Evolutionary conservation across 2,113 vertebrate genomes (phyloP).

Genomic region (Isichthys henryi): DNA sequence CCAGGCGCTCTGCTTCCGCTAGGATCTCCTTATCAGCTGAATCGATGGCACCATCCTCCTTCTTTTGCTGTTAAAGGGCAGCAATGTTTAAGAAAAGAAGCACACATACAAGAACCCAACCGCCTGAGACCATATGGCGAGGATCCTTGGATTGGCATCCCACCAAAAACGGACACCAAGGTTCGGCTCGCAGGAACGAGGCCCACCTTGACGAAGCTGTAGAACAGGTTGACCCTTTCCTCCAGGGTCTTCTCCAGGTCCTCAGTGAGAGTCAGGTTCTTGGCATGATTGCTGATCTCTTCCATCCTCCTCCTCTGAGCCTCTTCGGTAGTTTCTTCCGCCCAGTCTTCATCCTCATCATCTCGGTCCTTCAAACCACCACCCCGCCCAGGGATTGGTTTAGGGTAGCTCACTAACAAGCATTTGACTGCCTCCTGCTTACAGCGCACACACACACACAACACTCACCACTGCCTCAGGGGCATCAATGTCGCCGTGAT

Average conservation of each 20-base stretch:
- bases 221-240: constrained; percentile 88
- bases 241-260: constrained; percentile 88
- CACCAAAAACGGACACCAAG: not conserved
- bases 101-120: not conserved
- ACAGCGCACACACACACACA: constrained; percentile 8
- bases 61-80: constrained; percentile 71
- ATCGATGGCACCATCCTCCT: constrained; percentile 81
- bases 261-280: constrained; percentile 89
- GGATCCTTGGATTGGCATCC: not conserved
- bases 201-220: constrained; percentile 90
- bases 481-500: constrained; percentile 74
- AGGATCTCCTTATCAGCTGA: constrained; percentile 88
- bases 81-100: not conserved
- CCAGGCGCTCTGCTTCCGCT: constrained; percentile 92
- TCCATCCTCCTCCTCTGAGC: constrained; percentile 91
- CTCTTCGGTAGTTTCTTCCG: constrained; percentile 94
- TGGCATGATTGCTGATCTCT: constrained; percentile 93
- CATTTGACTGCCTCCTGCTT: not conserved
- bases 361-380: constrained; percentile 66
- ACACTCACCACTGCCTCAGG: constrained; percentile 79
- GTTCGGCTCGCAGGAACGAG: not conserved
- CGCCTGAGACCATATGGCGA: not conserved
- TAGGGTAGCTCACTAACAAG: not conserved
- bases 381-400: not conserved
- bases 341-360: constrained; percentile 92